Conservation (phyloP, 2,888 invertebrate species). For the Zygogramma bicolorata region DNA sequence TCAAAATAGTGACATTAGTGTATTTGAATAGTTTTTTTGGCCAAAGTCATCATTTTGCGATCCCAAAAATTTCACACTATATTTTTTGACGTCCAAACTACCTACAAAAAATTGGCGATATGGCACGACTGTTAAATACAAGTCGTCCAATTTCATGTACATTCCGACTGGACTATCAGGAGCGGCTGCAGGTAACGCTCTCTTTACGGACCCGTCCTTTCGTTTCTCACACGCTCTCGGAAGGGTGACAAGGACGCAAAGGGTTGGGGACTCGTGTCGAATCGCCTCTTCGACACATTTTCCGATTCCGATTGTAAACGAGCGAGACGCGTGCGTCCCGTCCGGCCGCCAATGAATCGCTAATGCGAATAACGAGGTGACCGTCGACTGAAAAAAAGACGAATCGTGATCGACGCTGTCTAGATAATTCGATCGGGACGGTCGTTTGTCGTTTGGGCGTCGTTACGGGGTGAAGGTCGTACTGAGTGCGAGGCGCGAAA, state of each 20-base stretch:
- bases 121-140: no score
- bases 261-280: constrained; percentile 10
- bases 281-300: neutral
- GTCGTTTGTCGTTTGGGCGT: neutral
- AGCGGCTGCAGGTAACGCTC: no score
- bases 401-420: constrained; percentile 6
- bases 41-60: no score
- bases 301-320: constrained; percentile 9
- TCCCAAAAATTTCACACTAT: no score
- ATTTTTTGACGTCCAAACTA: no score
- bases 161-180: no score
- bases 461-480: neutral
- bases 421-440: neutral
- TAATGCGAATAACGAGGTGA: constrained; percentile 22
- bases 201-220: neutral
- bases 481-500: no score
- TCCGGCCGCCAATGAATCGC: constrained; percentile 17
- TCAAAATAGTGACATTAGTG: no score
- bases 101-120: no score
- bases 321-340: neutral
- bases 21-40: no score
- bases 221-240: neutral
- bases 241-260: neutral
- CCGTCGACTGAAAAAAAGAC: constrained; percentile 11
- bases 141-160: no score